These are phyloP conservation scores for Brachionus plicatilis DNA, from an alignment of 1,140 invertebrate species.

Conservation along the genomic window DNA sequence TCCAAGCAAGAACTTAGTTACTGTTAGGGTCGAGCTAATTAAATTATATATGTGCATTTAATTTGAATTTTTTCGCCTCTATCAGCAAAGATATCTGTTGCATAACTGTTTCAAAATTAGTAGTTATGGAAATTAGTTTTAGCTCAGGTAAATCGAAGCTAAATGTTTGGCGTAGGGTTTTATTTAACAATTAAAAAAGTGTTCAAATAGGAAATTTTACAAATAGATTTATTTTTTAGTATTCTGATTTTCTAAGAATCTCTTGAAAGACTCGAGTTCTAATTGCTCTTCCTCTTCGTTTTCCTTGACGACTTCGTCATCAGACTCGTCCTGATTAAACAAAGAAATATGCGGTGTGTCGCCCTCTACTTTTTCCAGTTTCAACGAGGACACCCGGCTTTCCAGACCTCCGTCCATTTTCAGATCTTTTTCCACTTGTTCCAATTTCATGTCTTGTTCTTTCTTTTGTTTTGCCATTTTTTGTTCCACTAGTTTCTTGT, in stretches of 20 bases:
- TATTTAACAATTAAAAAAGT: slow-evolving; percentile 11
- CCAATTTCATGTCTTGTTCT: background rate
- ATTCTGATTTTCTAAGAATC: slow-evolving; percentile 11
- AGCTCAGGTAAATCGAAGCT: background rate
- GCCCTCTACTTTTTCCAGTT: background rate
- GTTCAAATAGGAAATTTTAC: slow-evolving; percentile 1
- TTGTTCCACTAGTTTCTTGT: slow-evolving; percentile 8
- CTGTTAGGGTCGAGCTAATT: background rate
- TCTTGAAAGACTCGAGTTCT: slow-evolving; percentile 30
- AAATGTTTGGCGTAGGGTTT: background rate
- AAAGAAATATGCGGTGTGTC: background rate
- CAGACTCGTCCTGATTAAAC: slow-evolving; percentile 33
- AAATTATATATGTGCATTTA: background rate
- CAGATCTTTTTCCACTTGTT: slow-evolving; percentile 34
- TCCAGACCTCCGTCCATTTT: slow-evolving; percentile 20
- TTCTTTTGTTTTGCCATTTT: background rate
- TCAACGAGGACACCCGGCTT: background rate
- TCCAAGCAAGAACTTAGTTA: background rate
- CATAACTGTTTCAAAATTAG: background rate
- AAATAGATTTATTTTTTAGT: background rate
- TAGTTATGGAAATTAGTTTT: slow-evolving; percentile 26
- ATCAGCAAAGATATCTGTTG: background rate
- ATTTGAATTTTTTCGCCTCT: background rate
- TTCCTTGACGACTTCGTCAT: background rate
- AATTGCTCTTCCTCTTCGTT: slow-evolving; percentile 20